Evolutionary conservation across 2,888 invertebrate species (phyloP).

Genomic region (Aporophyla nigra): DNA sequence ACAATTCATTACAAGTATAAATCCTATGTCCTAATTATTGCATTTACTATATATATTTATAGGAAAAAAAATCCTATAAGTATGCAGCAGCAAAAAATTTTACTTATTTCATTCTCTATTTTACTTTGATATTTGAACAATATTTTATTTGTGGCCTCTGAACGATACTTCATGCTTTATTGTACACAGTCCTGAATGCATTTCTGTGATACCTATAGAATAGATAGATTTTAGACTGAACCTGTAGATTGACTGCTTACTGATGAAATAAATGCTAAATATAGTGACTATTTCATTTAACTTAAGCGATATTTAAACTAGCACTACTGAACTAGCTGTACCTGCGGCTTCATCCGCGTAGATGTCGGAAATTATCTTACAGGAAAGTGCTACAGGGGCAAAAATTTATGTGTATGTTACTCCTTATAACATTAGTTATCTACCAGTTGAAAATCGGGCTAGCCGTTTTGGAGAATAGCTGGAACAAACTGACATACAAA

Average conservation of each 20-base stretch:
- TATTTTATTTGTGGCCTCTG: neutral
- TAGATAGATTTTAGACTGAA: slow-evolving; percentile 52
- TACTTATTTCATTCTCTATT: neutral
- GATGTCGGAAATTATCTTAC: no score
- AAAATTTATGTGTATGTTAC: no score
- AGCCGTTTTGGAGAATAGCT: no score
- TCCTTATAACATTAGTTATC: no score
- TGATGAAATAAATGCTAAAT: slow-evolving; percentile 25
- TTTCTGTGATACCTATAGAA: slow-evolving; percentile 69
- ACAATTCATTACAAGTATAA: neutral
- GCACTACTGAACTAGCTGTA: no score
- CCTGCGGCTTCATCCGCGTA: no score
- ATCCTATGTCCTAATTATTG: neutral
- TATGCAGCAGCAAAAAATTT: no score
- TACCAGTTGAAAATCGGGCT: no score
- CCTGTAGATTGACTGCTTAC: slow-evolving; percentile 17
- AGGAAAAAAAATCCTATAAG: neutral
- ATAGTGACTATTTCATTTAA: slow-evolving; percentile 17
- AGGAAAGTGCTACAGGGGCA: no score
- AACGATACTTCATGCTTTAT: slow-evolving; percentile 2
- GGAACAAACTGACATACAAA: no score
- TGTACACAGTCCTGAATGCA: slow-evolving; percentile 42
- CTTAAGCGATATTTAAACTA: neutral
- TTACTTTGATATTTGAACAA: neutral
- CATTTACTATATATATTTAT: slow-evolving; percentile 11